Base-by-base conservation (phyloP, 2,113 vertebrate genomes). In the Callorhinus ursinus region DNA sequence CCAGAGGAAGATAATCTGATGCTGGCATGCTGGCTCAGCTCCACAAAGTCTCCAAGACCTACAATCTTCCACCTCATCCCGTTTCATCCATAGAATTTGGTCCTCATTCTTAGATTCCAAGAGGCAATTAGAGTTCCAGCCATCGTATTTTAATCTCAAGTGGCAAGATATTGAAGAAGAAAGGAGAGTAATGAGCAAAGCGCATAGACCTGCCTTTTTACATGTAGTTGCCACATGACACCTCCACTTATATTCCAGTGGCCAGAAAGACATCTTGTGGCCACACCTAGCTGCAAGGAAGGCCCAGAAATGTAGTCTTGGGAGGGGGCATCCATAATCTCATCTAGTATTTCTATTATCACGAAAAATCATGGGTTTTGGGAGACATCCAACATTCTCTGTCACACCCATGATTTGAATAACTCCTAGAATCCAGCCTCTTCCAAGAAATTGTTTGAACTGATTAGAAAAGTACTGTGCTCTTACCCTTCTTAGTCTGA, bases 341-440 rank as follows among this genome's bases (percentile, higher is more conserved):
- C 42, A 77, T 72, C 57, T 61, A 53, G 83, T 90, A 93, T 59
- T 84, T 88, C 39, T 76, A 49, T 85, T 83, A 59, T 86, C 93
- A 36, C 69, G 36, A 71, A 86, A 77, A 55, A 77, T 76, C 76
- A 89, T 69, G 86, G 63, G 8, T 59, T 95, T 93, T 69, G 79
- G 93, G 89, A 92, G 79, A 53, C 79, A 82, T 57, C 88, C 55
- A 59, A 33, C 24, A 51, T 86, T 92, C 79, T 86, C 83, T 97
- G 88, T 79, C 96, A 92, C 33, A 24, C 42, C 36, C 51, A 46
- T 74, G 53, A 42, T 76, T 89, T 81, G 53, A 93, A 57, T 55
- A 88, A 51, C 67, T 89, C 65, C 84, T 86, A 82, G 79, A 89
- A 82, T 85, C 63, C 57, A 93, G 6, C 26, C 21, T 85, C 76